Conservation (phyloP, 1,140 invertebrate species). For the Dolichoris vasculosae region DNA sequence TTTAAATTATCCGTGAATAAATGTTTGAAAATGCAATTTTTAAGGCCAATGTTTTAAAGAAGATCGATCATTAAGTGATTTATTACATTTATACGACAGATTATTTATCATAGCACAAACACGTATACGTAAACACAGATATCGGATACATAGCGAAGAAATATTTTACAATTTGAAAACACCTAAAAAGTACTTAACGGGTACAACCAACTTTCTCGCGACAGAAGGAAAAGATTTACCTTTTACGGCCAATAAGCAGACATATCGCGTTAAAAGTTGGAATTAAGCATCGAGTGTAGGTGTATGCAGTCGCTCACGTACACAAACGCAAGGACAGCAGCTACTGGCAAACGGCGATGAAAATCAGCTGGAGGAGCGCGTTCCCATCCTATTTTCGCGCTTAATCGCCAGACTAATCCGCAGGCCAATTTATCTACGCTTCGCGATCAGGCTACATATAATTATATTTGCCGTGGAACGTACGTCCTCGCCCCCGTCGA, state of each 20-base stretch:
- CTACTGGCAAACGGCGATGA: slow-evolving; percentile 50
- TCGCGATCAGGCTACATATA: slow-evolving; percentile 21
- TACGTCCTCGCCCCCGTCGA: background rate
- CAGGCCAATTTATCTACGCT: slow-evolving; percentile 46
- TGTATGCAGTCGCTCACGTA: background rate
- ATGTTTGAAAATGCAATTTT: too few relatives aligned
- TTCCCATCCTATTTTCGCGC: slow-evolving; percentile 72
- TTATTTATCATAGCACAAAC: too few relatives aligned
- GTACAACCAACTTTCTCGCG: background rate
- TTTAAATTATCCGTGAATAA: too few relatives aligned
- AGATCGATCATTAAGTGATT: too few relatives aligned
- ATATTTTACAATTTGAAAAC: background rate
- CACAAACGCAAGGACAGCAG: background rate
- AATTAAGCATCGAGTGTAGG: background rate
- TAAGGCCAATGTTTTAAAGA: too few relatives aligned
- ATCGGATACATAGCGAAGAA: background rate
- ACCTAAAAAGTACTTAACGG: background rate
- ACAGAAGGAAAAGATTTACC: background rate
- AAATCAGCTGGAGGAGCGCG: slow-evolving; percentile 62
- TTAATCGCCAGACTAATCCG: slow-evolving; percentile 70
- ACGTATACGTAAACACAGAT: background rate
- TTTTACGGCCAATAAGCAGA: background rate
- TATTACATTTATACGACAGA: too few relatives aligned
- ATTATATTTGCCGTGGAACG: slow-evolving; percentile 35
- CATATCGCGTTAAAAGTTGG: background rate